Evolutionary conservation across 1,140 invertebrate species (phyloP).

Genomic region (Solen grandis): DNA sequence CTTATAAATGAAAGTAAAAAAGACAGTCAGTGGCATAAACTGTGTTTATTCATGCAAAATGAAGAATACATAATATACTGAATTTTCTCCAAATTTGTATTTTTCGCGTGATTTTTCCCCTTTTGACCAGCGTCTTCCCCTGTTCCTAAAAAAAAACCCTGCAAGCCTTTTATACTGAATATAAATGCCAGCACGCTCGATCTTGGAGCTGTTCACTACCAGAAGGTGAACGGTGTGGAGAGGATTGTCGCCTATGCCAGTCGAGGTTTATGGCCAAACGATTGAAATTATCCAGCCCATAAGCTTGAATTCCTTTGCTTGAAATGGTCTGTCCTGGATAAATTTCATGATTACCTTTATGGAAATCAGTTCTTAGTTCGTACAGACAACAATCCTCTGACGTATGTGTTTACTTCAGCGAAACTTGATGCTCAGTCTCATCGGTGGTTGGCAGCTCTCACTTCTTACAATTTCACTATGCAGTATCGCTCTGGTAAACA

Average conservation of each 20-base stretch:
- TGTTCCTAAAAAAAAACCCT: neutral
- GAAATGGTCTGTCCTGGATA: slow-evolving; percentile 56
- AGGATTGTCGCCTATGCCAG: slow-evolving; percentile 33
- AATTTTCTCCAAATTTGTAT: too few relatives aligned
- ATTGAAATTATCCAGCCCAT: slow-evolving; percentile 34
- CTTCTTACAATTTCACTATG: slow-evolving; percentile 52
- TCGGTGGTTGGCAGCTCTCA: slow-evolving; percentile 46
- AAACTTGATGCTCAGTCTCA: slow-evolving; percentile 58
- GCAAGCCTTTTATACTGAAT: slow-evolving; percentile 6
- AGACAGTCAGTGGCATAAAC: too few relatives aligned
- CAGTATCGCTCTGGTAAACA: slow-evolving; percentile 45
- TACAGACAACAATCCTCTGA: slow-evolving; percentile 67
- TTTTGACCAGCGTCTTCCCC: neutral
- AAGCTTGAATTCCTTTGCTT: slow-evolving; percentile 51
- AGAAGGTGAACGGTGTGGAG: slow-evolving; percentile 1
- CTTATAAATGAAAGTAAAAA: too few relatives aligned
- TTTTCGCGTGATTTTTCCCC: too few relatives aligned
- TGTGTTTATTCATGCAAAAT: too few relatives aligned
- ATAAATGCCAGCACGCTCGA: slow-evolving; percentile 9
- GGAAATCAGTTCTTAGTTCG: slow-evolving; percentile 42
- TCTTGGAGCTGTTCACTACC: slow-evolving; percentile 22
- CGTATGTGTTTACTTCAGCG: slow-evolving; percentile 55
- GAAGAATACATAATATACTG: too few relatives aligned
- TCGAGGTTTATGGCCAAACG: neutral
- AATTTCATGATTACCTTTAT: slow-evolving; percentile 62